Base-by-base conservation (phyloP, 2,113 vertebrate species). In the Hyperopisus bebe region DNA sequence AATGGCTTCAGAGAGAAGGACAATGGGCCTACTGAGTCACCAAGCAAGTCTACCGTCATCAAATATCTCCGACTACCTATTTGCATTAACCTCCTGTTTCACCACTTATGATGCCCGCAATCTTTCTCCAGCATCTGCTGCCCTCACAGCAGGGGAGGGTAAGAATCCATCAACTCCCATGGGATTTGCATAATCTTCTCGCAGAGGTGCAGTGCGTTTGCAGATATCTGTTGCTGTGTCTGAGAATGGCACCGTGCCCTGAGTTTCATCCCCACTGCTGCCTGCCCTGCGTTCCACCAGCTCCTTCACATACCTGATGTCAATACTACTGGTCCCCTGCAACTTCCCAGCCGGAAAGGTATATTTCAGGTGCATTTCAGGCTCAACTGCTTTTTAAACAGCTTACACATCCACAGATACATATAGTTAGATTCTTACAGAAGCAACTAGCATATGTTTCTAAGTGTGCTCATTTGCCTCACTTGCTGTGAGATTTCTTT, bases 101-200 rank as follows among this genome's bases (percentile, higher is more conserved):
- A 80, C 74, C 74, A 39, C 17, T 80, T 80, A 80, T 42, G 35
- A 80, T 95, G 95, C 94, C 94, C 92, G 92, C 92, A 95, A 96
- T 96, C 94, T 94, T 94, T 94, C 93, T 94, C 92, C 93, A 94
- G 95, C 95, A 95, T 96, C 96, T 96, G 95, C 94, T 95, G 94
- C 93, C 80, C 92, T 96, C 95, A 94, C 94, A 94, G 94, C 94
- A 93, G 94, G 44, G 95, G 95, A 94, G 74, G 95, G 94, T 93
- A 92, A 91, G 92, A 95, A 96, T 96, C 95, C 95, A 96, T 96
- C 95, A 95, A 94, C 94, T 94, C 95, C 95, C 94, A 93, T 92
- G 94, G 95, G 95, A 95, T 95, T 95, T 96, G 95, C 94, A 94
- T 95, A 95, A 96, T 95, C 95, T 95, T 94, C 94, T 95, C 94